A percentile compares a stretch with the other conserved stretches of the same genome.
Evolutionary conservation across 2,797 vertebrate genomes (phyloP).

Genomic region (Otolemur crassicaudatus): DNA sequence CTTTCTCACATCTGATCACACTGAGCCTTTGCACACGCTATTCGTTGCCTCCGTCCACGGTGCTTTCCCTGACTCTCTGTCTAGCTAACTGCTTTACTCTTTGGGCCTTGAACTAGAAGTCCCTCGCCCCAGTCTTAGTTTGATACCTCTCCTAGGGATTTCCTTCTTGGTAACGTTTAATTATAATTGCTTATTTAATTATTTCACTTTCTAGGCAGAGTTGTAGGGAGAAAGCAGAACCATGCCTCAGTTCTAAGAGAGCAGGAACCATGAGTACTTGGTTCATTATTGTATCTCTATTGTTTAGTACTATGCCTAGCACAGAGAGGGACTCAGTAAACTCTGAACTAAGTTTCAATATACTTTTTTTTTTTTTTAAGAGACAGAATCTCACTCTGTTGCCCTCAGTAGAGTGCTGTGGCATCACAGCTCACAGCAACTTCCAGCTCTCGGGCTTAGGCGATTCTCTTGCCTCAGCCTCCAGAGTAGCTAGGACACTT

Average conservation of each 20-base stretch:
- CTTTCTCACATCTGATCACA: not conserved
- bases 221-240: not conserved
- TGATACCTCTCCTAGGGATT: not conserved
- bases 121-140: not conserved
- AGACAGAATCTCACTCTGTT: no score
- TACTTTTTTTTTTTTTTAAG: no score
- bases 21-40: not conserved
- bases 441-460: no score
- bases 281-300: not conserved
- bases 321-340: not conserved
- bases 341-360: not conserved
- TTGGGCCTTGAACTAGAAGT: not conserved
- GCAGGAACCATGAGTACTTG: not conserved
- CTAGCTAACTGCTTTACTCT: not conserved
- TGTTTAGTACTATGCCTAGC: not conserved
- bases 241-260: not conserved
- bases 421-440: no score
- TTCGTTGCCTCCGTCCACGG: not conserved
- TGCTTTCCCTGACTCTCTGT: not conserved
- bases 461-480: no score
- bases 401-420: no score
- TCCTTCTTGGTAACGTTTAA: not conserved
- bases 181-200: not conserved
- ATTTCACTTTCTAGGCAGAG: conserved; percentile 40
- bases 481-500: no score